Base-by-base conservation (phyloP, 2,113 vertebrate species). In the Maccullochella peelii region DNA sequence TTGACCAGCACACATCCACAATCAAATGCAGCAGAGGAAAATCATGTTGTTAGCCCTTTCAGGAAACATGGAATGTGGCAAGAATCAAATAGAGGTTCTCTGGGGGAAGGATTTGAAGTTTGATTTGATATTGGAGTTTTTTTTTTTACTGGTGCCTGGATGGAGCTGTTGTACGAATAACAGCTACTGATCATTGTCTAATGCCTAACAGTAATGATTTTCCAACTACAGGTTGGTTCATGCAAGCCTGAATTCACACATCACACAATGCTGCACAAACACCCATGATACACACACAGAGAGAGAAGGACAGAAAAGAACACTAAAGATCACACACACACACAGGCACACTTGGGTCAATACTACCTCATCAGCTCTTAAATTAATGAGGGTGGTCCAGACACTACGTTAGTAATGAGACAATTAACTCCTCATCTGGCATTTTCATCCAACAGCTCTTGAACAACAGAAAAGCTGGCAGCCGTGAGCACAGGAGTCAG, bases 371-470 rank as follows among this genome's bases (percentile, higher is more conserved):
- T 89, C 70, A 83, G 80, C 65, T 50, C 52, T 79, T 73, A 73
- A 76, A 88, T 92, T 85, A 93, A 91, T 74, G 85, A 93, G 71
- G 65, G 73, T 79, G 68, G 80, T 80, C 84, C 79, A 79, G 77
- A 89, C 73, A 87, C 57, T 7, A 1, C 36, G 49, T 71, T 59
- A 21, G 36, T 88, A 91, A 93, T 86, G 79, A 94, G 84, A 92
- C 80, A 89, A 88, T 92, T 86, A 89, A 85, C 82, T 89, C 79
- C 72, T 80, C 70, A 54, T 83, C 75, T 89, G 70, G 73, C 75
- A 75, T 91, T 91, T 90, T 84, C 62, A 55, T 73, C 81, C 50
- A 40, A 54, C 63, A 30, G 30, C 73, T 85, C 71, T 86, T 76
- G 40, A 88, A 88, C 80, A 89, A 76, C 76, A 77, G 63, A 70